Evolutionary conservation across 2,888 invertebrate genomes (phyloP).

Genomic region (Branchipolynoe longqiensis): DNA sequence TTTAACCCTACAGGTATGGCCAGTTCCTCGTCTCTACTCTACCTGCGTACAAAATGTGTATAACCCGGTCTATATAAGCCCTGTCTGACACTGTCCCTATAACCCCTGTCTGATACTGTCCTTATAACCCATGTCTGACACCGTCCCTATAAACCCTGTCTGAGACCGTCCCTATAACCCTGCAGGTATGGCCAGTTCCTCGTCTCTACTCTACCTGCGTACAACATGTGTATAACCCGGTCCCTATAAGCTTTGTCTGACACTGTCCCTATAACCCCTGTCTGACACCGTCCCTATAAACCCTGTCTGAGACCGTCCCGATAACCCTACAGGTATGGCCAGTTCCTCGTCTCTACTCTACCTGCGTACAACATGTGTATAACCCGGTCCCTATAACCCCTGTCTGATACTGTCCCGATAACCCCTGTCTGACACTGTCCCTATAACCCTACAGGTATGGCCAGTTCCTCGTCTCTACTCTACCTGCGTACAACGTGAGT

Average conservation of each 20-base stretch:
- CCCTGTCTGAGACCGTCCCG: no score
- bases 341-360: conserved; percentile 94
- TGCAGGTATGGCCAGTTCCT: conserved; percentile 92
- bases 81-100: no score
- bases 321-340: conserved; percentile 86
- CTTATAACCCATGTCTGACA: no score
- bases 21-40: conserved; percentile 96
- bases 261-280: no score
- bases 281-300: no score
- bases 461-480: conserved; percentile 94
- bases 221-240: conserved; percentile 68
- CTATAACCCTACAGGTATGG: conserved; percentile 85
- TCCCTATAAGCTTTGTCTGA: no score
- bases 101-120: no score
- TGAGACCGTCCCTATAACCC: no score
- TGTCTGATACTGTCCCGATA: neutral
- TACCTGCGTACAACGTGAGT: conserved; percentile 84
- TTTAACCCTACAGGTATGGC: conserved; percentile 85
- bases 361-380: conserved; percentile 83
- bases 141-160: no score
- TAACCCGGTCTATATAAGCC: no score
- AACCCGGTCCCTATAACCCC: no score
- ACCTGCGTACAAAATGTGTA: conserved; percentile 83
- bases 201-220: conserved; percentile 90
- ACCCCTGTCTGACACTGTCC: no score